These are phyloP conservation scores for Asobara japonica DNA, from an alignment of 1,140 invertebrate species.

Conservation along the genomic window DNA sequence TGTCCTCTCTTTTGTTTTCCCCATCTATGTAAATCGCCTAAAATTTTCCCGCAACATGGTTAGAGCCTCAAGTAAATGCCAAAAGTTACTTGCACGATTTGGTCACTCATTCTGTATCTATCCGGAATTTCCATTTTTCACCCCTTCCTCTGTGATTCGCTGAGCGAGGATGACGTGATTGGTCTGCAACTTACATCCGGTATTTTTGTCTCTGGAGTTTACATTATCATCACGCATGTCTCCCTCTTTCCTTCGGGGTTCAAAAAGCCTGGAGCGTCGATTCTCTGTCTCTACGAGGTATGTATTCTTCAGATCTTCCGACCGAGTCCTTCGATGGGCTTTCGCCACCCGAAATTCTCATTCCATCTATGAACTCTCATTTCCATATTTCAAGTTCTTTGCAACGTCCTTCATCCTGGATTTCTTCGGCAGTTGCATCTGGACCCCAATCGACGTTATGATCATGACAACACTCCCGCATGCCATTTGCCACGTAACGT, in stretches of 20 bases:
- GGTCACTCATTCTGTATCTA: slow-evolving; percentile 47
- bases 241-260: slow-evolving; percentile 47
- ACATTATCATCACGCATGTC: slow-evolving; percentile 43
- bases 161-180: slow-evolving; percentile 38
- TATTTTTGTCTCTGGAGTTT: slow-evolving; percentile 48
- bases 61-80: slow-evolving; percentile 38
- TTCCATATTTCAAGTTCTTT: slow-evolving; percentile 52
- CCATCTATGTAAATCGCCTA: neutral
- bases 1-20: neutral
- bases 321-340: too few species aligned
- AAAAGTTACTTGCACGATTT: slow-evolving; percentile 48
- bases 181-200: slow-evolving; percentile 44
- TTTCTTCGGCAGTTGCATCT: slow-evolving; percentile 49
- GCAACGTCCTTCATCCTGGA: slow-evolving; percentile 52
- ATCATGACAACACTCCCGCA: slow-evolving; percentile 43
- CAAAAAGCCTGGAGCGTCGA: slow-evolving; percentile 32
- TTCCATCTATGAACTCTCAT: too few species aligned
- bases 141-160: slow-evolving; percentile 44
- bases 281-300: slow-evolving; percentile 53
- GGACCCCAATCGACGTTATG: slow-evolving; percentile 50
- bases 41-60: neutral
- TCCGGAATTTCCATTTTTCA: slow-evolving; percentile 47
- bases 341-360: too few species aligned
- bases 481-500: slow-evolving; percentile 46
- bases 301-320: too few species aligned